phyloP scores from a whole-genome alignment of 2,113 vertebrate genomes.

The Setophaga petechia region DNA sequence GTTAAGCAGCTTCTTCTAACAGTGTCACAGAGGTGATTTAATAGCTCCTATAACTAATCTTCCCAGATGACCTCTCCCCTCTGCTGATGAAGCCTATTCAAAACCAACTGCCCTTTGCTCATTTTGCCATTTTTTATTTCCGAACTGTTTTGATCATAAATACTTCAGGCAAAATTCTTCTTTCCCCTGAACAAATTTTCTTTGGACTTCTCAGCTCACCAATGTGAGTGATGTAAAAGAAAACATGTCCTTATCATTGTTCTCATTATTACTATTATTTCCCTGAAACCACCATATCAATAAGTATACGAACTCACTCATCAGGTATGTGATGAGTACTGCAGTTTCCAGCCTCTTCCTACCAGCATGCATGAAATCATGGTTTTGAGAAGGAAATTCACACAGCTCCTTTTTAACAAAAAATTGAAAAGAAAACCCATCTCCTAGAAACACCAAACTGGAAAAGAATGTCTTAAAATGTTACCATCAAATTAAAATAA shows the following conservation, averaged over 20 bases:
- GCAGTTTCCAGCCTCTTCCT: slow-evolving; percentile 77
- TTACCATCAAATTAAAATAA: neutral
- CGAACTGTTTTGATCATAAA: slow-evolving; percentile 84
- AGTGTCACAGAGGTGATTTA: slow-evolving; percentile 89
- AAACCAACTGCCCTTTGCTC: slow-evolving; percentile 84
- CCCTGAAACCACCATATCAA: slow-evolving; percentile 78
- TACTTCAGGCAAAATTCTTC: slow-evolving; percentile 83
- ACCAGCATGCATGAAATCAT: slow-evolving; percentile 79
- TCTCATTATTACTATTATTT: slow-evolving; percentile 28
- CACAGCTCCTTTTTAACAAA: slow-evolving; percentile 27
- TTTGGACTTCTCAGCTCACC: slow-evolving; percentile 49
- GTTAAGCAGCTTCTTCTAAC: slow-evolving; percentile 87
- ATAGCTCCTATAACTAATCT: slow-evolving; percentile 89
- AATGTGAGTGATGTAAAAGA: slow-evolving; percentile 46
- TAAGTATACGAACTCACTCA: slow-evolving; percentile 76
- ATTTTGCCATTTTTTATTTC: slow-evolving; percentile 76
- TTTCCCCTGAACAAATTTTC: slow-evolving; percentile 50
- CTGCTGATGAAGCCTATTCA: slow-evolving; percentile 98
- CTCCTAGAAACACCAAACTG: neutral
- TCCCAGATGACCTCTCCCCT: slow-evolving; percentile 90
- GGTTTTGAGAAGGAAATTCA: slow-evolving; percentile 61
- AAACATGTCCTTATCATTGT: neutral
- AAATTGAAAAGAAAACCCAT: neutral
- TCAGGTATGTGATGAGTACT: slow-evolving; percentile 75
- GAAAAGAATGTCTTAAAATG: neutral